Evolutionary conservation across 2,888 invertebrate species (phyloP).

Genomic region (Mesorhabditis belari): DNA sequence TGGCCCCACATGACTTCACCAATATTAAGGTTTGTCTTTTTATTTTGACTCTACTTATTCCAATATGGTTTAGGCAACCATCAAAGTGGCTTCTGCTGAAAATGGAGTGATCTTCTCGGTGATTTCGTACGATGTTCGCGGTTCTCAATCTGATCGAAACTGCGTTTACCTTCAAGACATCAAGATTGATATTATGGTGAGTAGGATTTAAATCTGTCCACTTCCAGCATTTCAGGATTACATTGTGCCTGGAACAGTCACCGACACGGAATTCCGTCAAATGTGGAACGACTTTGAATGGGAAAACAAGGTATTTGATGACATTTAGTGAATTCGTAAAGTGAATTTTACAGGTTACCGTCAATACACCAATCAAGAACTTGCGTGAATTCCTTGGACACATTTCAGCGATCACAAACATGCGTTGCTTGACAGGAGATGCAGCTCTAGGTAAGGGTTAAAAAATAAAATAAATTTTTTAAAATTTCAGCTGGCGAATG

Average conservation of each 20-base stretch:
- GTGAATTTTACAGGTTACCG: conserved; percentile 64
- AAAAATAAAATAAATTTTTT: neutral
- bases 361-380: conserved; percentile 83
- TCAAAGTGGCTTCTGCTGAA: conserved; percentile 87
- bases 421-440: conserved; percentile 96
- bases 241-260: conserved; percentile 76
- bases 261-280: conserved; percentile 88
- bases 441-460: conserved; percentile 61
- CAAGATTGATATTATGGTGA: conserved; percentile 72
- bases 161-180: conserved; percentile 98
- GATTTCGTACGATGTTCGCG: conserved; percentile 93
- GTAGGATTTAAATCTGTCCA: neutral
- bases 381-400: conserved; percentile 85
- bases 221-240: conserved; percentile 79
- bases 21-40: conserved; percentile 78
- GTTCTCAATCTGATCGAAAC: conserved; percentile 83
- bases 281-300: conserved; percentile 99
- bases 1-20: conserved; percentile 93
- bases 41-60: neutral
- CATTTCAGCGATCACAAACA: conserved; percentile 86
- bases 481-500: conserved; percentile 69
- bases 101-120: conserved; percentile 99
- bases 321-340: neutral
- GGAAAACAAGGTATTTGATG: conserved; percentile 81
- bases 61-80: conserved; percentile 35